phyloP scores from a whole-genome alignment of 1,140 invertebrate species.

The Octopus sinensis region DNA sequence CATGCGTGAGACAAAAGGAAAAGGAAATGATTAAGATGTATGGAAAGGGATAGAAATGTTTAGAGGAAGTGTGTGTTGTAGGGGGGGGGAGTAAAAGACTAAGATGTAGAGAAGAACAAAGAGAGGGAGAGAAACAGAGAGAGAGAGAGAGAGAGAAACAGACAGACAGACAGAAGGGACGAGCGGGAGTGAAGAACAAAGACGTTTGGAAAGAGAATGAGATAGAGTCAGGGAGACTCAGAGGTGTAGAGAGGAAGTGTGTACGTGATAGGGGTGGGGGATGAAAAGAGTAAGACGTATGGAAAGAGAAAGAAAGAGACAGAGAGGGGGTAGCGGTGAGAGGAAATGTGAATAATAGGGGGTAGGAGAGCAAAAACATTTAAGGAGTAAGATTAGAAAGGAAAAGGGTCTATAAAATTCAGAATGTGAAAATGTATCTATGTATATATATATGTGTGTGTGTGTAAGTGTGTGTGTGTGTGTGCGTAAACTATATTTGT shows the following conservation, averaged over 20 bases:
- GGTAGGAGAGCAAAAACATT: not conserved
- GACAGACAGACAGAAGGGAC: not conserved
- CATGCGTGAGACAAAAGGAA: not conserved
- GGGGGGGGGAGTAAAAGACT: not conserved
- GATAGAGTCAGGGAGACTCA: not conserved
- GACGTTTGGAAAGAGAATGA: not conserved
- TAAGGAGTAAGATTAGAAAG: not conserved
- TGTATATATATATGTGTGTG: no score
- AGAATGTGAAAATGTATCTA: no score
- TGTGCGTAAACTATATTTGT: no score
- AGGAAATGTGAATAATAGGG: not conserved
- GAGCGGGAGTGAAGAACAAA: not conserved
- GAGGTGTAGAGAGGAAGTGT: not conserved
- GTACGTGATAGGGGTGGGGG: not conserved
- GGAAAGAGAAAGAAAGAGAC: not conserved
- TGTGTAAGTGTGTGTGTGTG: no score
- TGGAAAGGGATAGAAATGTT: constrained; percentile 1
- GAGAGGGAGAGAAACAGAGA: not conserved
- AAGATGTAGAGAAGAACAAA: not conserved
- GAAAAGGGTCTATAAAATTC: no score
- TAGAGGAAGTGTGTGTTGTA: not conserved
- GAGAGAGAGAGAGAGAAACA: not conserved
- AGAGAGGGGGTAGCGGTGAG: not conserved
- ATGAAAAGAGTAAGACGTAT: not conserved
- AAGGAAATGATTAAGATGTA: not conserved